Evolutionary conservation across 2,888 invertebrate species (phyloP), one percentile per base, ranked within the genome.

Genomic region (Lamproptera curius): DNA sequence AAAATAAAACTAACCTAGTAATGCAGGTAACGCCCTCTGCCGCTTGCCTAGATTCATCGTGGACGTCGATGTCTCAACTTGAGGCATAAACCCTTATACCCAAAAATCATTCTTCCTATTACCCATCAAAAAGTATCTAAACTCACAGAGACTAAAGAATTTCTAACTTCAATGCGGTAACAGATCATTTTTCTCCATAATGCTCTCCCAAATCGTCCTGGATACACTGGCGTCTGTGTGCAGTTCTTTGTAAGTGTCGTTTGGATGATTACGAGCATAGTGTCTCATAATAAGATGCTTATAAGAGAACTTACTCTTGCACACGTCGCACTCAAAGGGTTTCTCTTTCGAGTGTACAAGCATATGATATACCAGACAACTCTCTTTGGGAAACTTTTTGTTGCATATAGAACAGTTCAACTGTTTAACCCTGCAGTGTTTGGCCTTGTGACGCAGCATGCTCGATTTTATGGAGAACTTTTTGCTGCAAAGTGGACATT

Each of bases 331-430:
- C 0, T 61, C 26, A 10, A 82, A 82, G 37, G 72, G 70, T 6
- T 76, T 79, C 10, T 72, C 75, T 14, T 74, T 71, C 0, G 67
- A 64, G 31, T 83, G 83, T 0, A 65, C 73, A 0, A 67, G 55
- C 77, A 83, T 77, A 16, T 83, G 83, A n/a, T 83, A 83, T 6
- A 65, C 71, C 1, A 83, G 35, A 1, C 82, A 46, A 13, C 78
- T 79, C 20, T 80, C 80, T 13, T 70, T 64, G 0, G 82, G 82
- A 9, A 83, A 83, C 8, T 61, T 60, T 10, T 76, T 81, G 1
- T 72, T 61, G 9, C 82, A 83, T 0, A 83, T 59, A n/a, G 67
- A 67, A 16, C 82, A 83, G 0, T 67, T 69, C 0, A 79, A 46
- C 2, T 74, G 65, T 28, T 82, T 82, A 0, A 70, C 56, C 17